phyloP scores from a whole-genome alignment of 30 jellyfish, hydroid and myxozoan species.

The Cassiopea xamachana region DNA sequence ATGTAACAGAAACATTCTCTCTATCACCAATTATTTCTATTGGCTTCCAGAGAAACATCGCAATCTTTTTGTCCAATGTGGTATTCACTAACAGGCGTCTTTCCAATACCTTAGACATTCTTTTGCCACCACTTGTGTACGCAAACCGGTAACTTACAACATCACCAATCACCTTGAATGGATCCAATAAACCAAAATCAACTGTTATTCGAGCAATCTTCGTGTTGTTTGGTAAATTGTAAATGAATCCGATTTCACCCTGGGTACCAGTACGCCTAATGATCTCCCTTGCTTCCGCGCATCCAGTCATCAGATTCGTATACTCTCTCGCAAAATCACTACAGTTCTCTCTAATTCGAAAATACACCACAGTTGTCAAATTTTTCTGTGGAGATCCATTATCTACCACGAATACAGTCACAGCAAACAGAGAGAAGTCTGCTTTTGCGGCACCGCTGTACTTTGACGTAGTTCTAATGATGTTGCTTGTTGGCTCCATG shows the following conservation, averaged over 20 bases:
- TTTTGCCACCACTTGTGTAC: neutral
- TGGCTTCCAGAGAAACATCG: conserved; percentile 57
- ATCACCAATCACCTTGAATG: conserved; percentile 20
- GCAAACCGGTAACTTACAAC: conserved; percentile 1
- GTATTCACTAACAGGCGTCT: conserved; percentile 57
- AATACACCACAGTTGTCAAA: conserved; percentile 46
- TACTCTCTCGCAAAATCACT: conserved; percentile 16
- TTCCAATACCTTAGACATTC: neutral
- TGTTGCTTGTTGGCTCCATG: conserved; percentile 41
- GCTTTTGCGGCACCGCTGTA: conserved; percentile 14
- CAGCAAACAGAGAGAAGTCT: conserved; percentile 40
- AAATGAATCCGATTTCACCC: conserved; percentile 31
- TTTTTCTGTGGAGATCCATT: conserved; percentile 54
- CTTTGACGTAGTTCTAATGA: conserved; percentile 47
- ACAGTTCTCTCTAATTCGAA: conserved; percentile 68
- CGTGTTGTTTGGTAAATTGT: conserved; percentile 40
- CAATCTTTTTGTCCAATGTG: conserved; percentile 16
- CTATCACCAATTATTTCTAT: conserved; percentile 22
- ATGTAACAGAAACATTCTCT: conserved; percentile 3
- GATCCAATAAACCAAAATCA: neutral
- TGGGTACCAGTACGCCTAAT: neutral
- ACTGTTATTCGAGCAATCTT: conserved; percentile 21
- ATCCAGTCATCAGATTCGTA: conserved; percentile 14
- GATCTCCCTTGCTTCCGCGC: conserved; percentile 29
- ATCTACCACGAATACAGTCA: conserved; percentile 49